Percentiles rank a stretch among this genome's conserved stretches.
These are phyloP conservation scores for Etheostoma spectabile DNA, from an alignment of 2,113 vertebrate genomes.

Conservation along the genomic window DNA sequence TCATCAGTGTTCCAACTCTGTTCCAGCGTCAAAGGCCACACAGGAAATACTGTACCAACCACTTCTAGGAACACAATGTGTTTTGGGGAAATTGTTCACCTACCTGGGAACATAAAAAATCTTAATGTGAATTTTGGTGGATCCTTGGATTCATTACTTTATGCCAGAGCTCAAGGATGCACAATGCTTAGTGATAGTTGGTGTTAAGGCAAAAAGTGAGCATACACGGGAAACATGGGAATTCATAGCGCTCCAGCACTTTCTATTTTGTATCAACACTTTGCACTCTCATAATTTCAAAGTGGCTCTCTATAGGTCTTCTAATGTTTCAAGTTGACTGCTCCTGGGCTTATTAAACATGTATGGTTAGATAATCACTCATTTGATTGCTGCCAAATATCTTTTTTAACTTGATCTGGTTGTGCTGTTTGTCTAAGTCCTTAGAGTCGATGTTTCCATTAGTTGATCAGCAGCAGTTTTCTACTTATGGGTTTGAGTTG, in stretches of 20 bases:
- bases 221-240: too few relatives aligned
- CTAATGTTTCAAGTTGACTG: not conserved
- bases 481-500: not conserved
- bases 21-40: slow-evolving; percentile 8
- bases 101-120: not conserved
- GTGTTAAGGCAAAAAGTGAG: too few relatives aligned
- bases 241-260: not conserved
- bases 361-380: too few relatives aligned
- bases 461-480: not conserved
- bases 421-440: not conserved
- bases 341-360: not conserved
- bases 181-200: not conserved
- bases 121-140: not conserved
- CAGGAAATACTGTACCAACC: not conserved
- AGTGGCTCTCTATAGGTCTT: not conserved
- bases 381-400: not conserved
- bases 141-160: not conserved
- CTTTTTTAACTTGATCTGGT: not conserved
- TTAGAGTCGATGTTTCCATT: not conserved
- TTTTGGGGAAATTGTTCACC: not conserved
- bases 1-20: slow-evolving; percentile 2
- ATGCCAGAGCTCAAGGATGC: not conserved
- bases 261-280: not conserved
- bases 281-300: not conserved
- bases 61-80: not conserved